Evolutionary conservation across 1,140 invertebrate genomes (phyloP), one percentile per base, ranked within the genome.

Genomic region (Kradibia gibbosae): DNA sequence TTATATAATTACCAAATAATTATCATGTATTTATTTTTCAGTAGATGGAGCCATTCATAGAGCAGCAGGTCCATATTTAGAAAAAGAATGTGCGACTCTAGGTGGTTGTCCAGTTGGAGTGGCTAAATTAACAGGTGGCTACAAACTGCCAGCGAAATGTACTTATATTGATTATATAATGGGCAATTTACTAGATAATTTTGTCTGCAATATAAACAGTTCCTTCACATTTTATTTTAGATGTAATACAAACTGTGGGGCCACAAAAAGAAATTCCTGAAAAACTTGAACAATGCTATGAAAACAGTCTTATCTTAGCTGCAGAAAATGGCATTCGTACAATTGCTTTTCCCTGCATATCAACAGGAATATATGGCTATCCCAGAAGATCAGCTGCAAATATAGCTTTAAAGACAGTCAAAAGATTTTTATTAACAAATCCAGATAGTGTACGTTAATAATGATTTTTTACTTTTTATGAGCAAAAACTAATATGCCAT

Each of bases 31-130:
- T n/a, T 83, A 22, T 71, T 81, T 87, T 89, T 17, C 72, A 93
- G 96, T 98, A 42, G 97, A 98, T 91, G 96, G 95, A 80, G 95
- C 96, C 15, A 98, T 98, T 87, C 96, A 97, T 87, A 89, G 92
- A 85, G 95, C 94, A 22, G 96, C 96, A 77, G 96, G 96, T 42
- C 85, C 88, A 31, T 85, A 91, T 65, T 89, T 97, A 25, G 91
- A 93, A 88, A 90, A 92, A 84, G 97, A 98, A 91, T 98, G 97
- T 86, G 86, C 88, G 62, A 93, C 92, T 4, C 89, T 97, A 15
- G 91, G 92, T 77, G 95, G 96, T 22, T 97, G 96, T 90, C 87
- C 89, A 17, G 95, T 95, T 45, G 96, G 96, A 39, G 93, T 96
- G 83, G 95, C 96, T n/a, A 96, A 95, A 91, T 94, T 97, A 62